Base-by-base conservation (phyloP, 2,888 invertebrate species). In the Augiades crinisus region DNA sequence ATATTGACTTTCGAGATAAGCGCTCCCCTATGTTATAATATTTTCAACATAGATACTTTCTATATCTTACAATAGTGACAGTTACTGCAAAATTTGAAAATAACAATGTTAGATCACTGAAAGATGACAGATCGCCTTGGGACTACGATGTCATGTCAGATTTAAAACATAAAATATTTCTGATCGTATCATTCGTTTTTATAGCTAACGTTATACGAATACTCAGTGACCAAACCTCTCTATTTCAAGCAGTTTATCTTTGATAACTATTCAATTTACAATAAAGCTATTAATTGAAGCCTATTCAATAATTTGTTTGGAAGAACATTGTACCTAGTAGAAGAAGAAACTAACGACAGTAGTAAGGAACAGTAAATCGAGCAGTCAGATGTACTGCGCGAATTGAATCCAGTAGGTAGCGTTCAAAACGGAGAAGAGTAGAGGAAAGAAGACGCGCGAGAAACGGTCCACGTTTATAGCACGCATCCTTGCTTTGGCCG, bases 351-450 rank as follows among this genome's bases (percentile, higher is more conserved):
- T 21, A 30, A 17, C 12, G 7, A 49, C 19, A 19, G 12, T 16
- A 47, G 10, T 12, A 43, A 50, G 41, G 50, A 50, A 43, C 50
- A 43, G 12, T 10, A 14, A 21, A 30, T 53, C 19, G 16, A 36
- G 51, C 63, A 78, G 72, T 87, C 80, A 89, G 78, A 89, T 89
- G 65, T 88, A 89, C 59, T 88, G 89, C 0, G 79, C 88, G 83
- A 96, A 96, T 62, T 95, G 95, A 65, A 95, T 93, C 97, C 97
- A 97, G 78, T 97, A 97, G 34, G 95, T 95, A 67, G 96, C 93
- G 81, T 97, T 97, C 54, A 97, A 91, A 61, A 96, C 94, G 53
- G 96, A 92, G 87, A 97, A 97, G 7, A 96, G 95, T 63, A 96
- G 94, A 3, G 97, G 97, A 72, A 97, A 97, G 87, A 96, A 96